Conservation (phyloP, 35 echinoderm and acorn worm genomes). For the Apostichopus californicus region DNA sequence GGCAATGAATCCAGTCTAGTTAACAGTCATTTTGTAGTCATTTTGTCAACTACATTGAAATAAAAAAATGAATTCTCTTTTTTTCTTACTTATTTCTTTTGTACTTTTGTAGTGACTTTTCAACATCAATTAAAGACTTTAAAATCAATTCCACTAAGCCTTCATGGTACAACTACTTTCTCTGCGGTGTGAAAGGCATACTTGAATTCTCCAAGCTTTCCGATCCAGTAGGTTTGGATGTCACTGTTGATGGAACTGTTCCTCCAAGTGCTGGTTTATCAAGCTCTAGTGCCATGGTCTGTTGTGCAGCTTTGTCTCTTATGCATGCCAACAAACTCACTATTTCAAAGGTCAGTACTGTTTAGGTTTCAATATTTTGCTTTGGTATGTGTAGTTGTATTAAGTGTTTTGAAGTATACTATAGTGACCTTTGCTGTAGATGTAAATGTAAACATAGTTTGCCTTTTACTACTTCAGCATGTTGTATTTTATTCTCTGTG, state of each 20-base stretch:
- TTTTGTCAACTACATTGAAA: too few species aligned
- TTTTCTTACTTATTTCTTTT: neutral
- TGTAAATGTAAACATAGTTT: too few species aligned
- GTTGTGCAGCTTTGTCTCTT: slow-evolving; percentile 80
- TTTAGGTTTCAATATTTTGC: neutral
- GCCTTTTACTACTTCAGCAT: too few species aligned
- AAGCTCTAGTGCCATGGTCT: slow-evolving; percentile 95
- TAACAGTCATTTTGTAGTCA: too few species aligned
- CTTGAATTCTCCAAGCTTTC: slow-evolving; percentile 59
- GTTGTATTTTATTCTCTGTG: too few species aligned
- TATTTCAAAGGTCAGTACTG: slow-evolving; percentile 75
- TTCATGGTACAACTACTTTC: slow-evolving; percentile 87
- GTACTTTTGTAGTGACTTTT: slow-evolving; percentile 20
- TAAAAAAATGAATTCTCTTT: too few species aligned
- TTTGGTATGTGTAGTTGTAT: too few species aligned
- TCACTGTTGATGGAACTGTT: slow-evolving; percentile 67
- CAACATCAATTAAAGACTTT: slow-evolving; percentile 50
- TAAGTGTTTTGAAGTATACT: too few species aligned
- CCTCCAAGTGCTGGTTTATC: slow-evolving; percentile 86
- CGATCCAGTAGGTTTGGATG: slow-evolving; percentile 64
- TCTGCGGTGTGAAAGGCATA: slow-evolving; percentile 88
- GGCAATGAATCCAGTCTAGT: too few species aligned
- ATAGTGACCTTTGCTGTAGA: too few species aligned
- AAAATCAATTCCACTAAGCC: slow-evolving; percentile 67
- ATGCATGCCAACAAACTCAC: slow-evolving; percentile 81